A percentile compares a stretch with the other conserved stretches of the same genome.
Evolutionary conservation across 2,113 vertebrate species (phyloP).

Genomic region (Cynopterus brachyotis): DNA sequence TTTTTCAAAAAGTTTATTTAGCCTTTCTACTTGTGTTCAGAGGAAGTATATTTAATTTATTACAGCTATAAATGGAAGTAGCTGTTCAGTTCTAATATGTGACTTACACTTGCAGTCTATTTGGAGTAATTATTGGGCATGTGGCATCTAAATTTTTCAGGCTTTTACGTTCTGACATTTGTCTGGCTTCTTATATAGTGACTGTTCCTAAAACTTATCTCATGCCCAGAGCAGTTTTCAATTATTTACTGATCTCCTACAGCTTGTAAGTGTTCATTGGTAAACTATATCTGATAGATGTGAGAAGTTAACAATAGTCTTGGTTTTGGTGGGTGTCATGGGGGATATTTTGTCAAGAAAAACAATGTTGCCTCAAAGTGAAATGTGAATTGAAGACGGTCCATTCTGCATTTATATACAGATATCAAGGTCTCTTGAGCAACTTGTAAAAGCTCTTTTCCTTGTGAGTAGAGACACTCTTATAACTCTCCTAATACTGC

Average conservation of each 20-base stretch:
- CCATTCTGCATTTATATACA: neutral
- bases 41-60: neutral
- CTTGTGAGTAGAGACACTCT: neutral
- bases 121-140: neutral
- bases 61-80: neutral
- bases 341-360: constrained; percentile 5
- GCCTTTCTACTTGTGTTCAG: neutral
- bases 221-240: neutral
- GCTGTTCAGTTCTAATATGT: neutral
- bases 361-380: neutral
- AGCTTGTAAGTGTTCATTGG: neutral
- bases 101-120: neutral
- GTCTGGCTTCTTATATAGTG: neutral
- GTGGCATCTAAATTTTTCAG: neutral
- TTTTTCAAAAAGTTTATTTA: neutral
- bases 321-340: neutral
- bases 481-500: neutral
- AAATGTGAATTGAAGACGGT: neutral
- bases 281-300: neutral
- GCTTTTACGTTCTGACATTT: neutral
- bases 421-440: neutral
- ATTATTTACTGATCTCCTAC: neutral
- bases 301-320: neutral
- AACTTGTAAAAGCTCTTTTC: neutral
- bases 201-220: neutral